Conservation (phyloP, 2,888 invertebrate species). For the Rotaria sp. region DNA sequence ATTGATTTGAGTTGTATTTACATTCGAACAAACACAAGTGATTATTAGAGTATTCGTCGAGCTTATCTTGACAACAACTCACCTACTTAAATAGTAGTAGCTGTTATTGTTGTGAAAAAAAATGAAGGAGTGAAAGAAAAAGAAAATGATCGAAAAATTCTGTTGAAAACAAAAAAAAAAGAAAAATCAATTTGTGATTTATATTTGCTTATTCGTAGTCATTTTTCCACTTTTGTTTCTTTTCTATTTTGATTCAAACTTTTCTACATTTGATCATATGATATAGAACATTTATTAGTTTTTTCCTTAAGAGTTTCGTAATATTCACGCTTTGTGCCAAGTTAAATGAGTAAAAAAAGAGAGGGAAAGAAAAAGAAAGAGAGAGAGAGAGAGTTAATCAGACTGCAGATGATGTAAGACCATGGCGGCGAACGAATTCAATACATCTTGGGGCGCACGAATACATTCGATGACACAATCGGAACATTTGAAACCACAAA, state of each 20-base stretch:
- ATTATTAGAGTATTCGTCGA: neutral
- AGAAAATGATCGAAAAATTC: neutral
- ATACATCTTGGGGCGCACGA: slow-evolving; percentile 18
- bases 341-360: neutral
- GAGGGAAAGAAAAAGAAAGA: neutral
- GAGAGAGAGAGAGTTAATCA: neutral
- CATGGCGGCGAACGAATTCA: slow-evolving; percentile 20
- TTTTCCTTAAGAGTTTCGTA: neutral
- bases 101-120: neutral
- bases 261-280: neutral
- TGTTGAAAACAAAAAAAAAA: neutral
- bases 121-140: neutral
- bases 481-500: slow-evolving; percentile 16
- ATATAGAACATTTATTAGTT: neutral
- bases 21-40: neutral
- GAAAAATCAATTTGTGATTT: neutral
- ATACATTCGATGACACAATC: slow-evolving; percentile 21
- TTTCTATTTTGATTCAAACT: neutral
- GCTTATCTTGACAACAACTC: neutral
- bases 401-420: slow-evolving; percentile 21
- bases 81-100: no score
- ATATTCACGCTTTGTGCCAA: slow-evolving; percentile 18
- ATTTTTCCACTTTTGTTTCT: neutral
- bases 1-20: neutral
- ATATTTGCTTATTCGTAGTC: neutral